phyloP scores from a whole-genome alignment of 53 echinoderm and acorn worm species.

The Pentamera pediparva region DNA sequence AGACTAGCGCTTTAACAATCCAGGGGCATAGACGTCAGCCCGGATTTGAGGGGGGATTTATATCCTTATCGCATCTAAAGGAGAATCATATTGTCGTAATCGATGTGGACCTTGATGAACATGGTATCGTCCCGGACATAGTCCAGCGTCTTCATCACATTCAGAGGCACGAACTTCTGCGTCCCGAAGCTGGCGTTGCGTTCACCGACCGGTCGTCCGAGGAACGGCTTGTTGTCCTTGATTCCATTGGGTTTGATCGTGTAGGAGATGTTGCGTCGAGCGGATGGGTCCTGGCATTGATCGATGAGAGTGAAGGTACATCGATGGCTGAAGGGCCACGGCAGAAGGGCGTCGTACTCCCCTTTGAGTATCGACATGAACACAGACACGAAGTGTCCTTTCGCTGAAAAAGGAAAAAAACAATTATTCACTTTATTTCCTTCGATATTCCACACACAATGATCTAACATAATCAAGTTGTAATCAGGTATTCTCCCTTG shows the following conservation, averaged over 20 bases:
- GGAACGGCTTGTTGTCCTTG: constrained; percentile 97
- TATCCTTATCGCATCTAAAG: constrained; percentile 29
- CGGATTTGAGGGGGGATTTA: background rate
- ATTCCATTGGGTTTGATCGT: constrained; percentile 89
- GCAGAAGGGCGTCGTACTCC: constrained; percentile 91
- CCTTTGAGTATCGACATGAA: constrained; percentile 88
- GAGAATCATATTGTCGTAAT: constrained; percentile 92
- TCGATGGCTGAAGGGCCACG: constrained; percentile 93
- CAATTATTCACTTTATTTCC: background rate
- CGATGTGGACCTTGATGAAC: constrained; percentile 94
- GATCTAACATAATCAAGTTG: too few relatives aligned
- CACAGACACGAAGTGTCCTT: constrained; percentile 94
- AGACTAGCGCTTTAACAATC: too few relatives aligned
- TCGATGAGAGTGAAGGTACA: constrained; percentile 94
- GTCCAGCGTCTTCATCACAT: constrained; percentile 86
- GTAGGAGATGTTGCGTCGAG: constrained; percentile 92
- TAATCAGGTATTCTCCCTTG: too few relatives aligned
- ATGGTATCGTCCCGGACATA: constrained; percentile 94
- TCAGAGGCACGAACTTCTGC: constrained; percentile 91
- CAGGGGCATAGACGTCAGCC: too few relatives aligned
- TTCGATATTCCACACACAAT: too few relatives aligned
- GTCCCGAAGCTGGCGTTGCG: constrained; percentile 99
- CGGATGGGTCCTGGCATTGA: constrained; percentile 95
- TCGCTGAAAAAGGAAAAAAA: constrained; percentile 50
- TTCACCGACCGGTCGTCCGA: constrained; percentile 83